phyloP scores from a whole-genome alignment of 2,888 invertebrate genomes.

The Plagodis dolabraria region DNA sequence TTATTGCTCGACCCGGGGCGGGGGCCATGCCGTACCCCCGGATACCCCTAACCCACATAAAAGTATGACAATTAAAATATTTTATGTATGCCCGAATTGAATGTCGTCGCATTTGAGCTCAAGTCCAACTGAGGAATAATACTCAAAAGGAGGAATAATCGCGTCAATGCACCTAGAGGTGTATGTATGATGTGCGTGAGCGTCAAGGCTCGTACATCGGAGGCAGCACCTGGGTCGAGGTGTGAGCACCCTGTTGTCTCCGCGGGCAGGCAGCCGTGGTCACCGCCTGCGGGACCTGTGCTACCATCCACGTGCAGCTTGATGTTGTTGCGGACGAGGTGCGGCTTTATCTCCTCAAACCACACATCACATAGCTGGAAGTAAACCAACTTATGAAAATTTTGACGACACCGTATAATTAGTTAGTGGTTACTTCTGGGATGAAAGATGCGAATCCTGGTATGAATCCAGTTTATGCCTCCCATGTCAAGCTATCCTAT shows the following conservation, averaged over 20 bases:
- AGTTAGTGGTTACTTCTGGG: no score
- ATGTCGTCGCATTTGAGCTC: no score
- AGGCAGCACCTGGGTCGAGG: conserved; percentile 77
- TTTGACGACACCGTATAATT: no score
- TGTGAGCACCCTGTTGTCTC: conserved; percentile 59
- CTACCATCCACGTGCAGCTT: conserved; percentile 68
- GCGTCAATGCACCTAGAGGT: background rate
- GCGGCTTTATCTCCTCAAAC: conserved; percentile 79
- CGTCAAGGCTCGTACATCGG: conserved; percentile 68
- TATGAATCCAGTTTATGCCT: no score
- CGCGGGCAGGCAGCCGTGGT: conserved; percentile 42
- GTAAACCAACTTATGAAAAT: background rate
- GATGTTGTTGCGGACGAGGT: conserved; percentile 71
- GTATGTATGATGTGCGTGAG: conserved; percentile 29
- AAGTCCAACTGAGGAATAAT: no score
- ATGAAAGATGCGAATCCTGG: no score
- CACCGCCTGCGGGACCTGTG: conserved; percentile 46
- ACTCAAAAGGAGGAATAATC: background rate
- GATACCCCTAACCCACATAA: no score
- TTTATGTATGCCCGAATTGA: no score
- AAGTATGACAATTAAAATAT: no score
- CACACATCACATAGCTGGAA: conserved; percentile 76
- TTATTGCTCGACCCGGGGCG: no score
- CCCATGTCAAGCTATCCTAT: no score
- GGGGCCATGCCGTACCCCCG: no score